phyloP scores from a whole-genome alignment of 2,113 vertebrate species.

The Cebus imitator region DNA sequence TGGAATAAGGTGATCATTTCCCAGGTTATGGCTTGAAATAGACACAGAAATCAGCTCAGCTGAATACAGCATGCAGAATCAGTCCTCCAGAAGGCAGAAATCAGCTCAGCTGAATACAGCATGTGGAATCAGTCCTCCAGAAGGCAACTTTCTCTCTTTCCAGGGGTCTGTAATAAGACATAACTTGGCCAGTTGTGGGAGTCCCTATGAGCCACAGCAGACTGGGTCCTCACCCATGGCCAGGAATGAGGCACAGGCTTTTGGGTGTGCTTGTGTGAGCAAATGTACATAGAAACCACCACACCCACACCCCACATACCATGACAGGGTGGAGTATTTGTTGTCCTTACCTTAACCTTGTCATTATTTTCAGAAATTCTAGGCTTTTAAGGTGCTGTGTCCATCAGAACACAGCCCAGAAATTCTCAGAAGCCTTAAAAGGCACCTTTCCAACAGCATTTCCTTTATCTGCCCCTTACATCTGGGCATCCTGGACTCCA shows the following conservation, averaged over 20 bases:
- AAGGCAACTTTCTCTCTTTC: not conserved
- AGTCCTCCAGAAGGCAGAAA: not conserved
- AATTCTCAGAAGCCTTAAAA: not conserved
- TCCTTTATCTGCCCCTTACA: not conserved
- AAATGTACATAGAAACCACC: constrained; percentile 53
- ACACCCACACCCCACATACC: constrained; percentile 57
- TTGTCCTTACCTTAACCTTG: not conserved
- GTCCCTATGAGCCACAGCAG: not conserved
- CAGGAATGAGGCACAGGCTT: not conserved
- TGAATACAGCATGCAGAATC: not conserved
- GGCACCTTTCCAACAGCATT: not conserved
- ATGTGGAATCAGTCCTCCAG: not conserved
- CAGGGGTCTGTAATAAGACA: not conserved
- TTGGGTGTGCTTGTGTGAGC: not conserved
- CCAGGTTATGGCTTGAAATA: not conserved
- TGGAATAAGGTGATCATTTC: not conserved
- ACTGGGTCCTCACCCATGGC: not conserved
- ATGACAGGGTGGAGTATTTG: not conserved
- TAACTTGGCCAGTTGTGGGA: not conserved
- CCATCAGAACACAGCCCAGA: not conserved
- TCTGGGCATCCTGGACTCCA: not conserved
- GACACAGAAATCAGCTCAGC: not conserved
- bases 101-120: not conserved
- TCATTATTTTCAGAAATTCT: not conserved
- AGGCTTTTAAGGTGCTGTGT: not conserved